Evolutionary conservation across 2,113 vertebrate genomes (phyloP).

Genomic region (Forbesichthys papilliferus): DNA sequence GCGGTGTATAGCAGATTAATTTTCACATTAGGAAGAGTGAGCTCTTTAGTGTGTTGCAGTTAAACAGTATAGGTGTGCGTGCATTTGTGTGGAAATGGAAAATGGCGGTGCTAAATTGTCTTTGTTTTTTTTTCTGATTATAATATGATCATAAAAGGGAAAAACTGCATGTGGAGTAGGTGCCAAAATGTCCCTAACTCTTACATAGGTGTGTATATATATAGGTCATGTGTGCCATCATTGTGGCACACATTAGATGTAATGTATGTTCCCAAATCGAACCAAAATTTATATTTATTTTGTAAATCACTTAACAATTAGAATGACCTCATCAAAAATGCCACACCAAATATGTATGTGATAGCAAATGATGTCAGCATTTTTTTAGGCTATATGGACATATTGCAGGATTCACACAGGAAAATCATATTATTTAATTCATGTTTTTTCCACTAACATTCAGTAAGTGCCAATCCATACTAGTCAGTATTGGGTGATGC

Average conservation of each 20-base stretch:
- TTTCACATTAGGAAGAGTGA: conserved; percentile 21
- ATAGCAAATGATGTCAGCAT: conserved; percentile 16
- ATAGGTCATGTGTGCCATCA: neutral
- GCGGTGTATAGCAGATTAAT: conserved; percentile 37
- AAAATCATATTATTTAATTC: too few relatives aligned
- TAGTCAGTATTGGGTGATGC: neutral
- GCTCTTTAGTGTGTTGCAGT: conserved; percentile 14
- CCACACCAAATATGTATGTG: conserved; percentile 32
- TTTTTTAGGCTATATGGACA: neutral
- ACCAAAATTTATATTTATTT: conserved; percentile 69
- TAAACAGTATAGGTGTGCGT: conserved; percentile 15
- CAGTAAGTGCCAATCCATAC: conserved; percentile 42
- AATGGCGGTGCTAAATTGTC: conserved; percentile 46
- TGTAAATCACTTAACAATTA: neutral
- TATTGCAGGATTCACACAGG: neutral
- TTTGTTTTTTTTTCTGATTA: conserved; percentile 52
- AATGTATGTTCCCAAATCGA: conserved; percentile 35
- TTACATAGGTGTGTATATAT: conserved; percentile 30
- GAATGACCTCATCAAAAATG: conserved; percentile 6
- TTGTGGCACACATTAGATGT: neutral
- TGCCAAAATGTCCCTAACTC: conserved; percentile 35
- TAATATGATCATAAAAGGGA: conserved; percentile 71
- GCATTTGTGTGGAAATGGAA: conserved; percentile 26
- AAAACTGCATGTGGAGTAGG: conserved; percentile 38
- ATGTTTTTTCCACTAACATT: neutral